Evolutionary conservation across 2,888 invertebrate species (phyloP).

Genomic region (Trichacis sp.): DNA sequence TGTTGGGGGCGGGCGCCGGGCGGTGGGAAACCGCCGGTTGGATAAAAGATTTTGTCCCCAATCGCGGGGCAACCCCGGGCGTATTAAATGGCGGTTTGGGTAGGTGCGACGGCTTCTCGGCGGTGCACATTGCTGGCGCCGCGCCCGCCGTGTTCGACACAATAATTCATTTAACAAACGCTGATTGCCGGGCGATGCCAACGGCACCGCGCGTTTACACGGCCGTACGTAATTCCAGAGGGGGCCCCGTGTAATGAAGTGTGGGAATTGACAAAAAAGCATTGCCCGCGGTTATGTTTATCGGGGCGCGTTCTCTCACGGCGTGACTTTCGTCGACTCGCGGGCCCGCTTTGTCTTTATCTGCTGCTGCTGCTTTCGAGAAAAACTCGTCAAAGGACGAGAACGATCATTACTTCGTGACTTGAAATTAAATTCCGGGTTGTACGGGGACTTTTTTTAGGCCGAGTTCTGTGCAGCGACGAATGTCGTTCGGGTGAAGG

Average conservation of each 20-base stretch:
- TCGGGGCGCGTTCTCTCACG: neutral
- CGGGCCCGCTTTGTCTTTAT: neutral
- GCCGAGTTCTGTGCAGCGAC: too few species aligned
- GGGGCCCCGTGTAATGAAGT: slow-evolving; percentile 21
- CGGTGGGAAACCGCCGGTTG: too few species aligned
- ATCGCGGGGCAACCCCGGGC: slow-evolving; percentile 24
- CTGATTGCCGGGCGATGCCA: slow-evolving; percentile 32
- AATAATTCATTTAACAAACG: slow-evolving; percentile 46
- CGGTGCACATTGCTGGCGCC: slow-evolving; percentile 37
- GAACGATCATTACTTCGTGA: slow-evolving; percentile 16
- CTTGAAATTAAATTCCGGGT: slow-evolving; percentile 1
- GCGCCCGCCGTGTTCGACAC: slow-evolving; percentile 44
- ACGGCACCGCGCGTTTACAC: slow-evolving; percentile 11
- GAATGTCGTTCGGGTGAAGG: too few species aligned
- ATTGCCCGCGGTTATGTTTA: slow-evolving; percentile 8
- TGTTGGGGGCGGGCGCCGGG: too few species aligned
- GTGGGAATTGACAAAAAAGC: slow-evolving; percentile 34
- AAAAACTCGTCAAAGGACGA: slow-evolving; percentile 26
- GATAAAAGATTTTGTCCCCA: too few species aligned
- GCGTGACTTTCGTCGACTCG: neutral
- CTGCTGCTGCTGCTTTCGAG: neutral
- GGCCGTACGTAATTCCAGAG: slow-evolving; percentile 26
- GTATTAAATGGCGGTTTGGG: slow-evolving; percentile 14
- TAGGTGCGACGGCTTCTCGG: slow-evolving; percentile 20
- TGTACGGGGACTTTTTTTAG: too few species aligned